Conservation (phyloP, 2,113 vertebrate genomes). For the Aspiorhynchus laticeps region DNA sequence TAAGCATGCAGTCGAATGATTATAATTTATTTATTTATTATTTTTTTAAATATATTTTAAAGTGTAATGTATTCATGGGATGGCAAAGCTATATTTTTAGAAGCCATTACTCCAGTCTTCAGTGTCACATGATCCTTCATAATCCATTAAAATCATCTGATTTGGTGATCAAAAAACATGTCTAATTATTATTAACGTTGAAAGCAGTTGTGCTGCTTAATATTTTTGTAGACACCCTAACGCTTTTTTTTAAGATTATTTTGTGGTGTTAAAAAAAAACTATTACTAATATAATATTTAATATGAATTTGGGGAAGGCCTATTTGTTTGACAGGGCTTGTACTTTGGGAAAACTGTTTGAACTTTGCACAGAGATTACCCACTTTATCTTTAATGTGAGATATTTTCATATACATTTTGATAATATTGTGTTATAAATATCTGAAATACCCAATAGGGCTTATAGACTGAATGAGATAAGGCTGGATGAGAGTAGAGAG, state of each 20-base stretch:
- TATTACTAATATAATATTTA: neutral
- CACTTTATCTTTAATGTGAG: neutral
- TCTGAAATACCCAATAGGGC: neutral
- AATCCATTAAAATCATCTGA: neutral
- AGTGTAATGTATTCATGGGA: too few relatives aligned
- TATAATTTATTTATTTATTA: too few relatives aligned
- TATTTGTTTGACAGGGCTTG: neutral
- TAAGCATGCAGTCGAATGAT: neutral
- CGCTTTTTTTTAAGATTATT: neutral
- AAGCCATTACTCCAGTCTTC: too few relatives aligned
- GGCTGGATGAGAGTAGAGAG: constrained; percentile 15
- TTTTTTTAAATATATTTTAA: too few relatives aligned
- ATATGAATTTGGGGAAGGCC: neutral
- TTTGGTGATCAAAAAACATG: neutral
- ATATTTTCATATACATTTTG: neutral
- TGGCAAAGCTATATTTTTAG: too few relatives aligned
- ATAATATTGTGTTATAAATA: neutral
- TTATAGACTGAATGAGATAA: constrained; percentile 7
- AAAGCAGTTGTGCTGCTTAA: neutral
- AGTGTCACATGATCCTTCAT: too few relatives aligned
- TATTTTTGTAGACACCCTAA: neutral
- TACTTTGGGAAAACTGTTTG: neutral
- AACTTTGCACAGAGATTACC: neutral
- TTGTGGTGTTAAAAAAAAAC: neutral
- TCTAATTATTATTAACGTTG: neutral